Base-by-base conservation (phyloP, 2,888 invertebrate species). In the Cotesia congregata region DNA sequence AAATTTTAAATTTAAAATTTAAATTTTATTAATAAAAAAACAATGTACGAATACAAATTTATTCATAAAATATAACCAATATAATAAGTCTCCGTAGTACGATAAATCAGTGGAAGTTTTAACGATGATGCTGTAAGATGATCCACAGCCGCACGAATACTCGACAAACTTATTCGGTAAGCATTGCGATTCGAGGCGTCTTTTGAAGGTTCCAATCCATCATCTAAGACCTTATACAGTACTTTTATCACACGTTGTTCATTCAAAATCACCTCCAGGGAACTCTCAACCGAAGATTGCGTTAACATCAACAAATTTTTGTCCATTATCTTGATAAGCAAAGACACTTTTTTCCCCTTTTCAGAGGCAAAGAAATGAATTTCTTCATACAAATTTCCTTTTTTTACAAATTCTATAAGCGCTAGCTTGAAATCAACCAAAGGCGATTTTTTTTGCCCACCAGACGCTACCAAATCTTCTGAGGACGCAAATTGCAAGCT, bases 141-240 rank as follows among this genome's bases (percentile, higher is more conserved):
- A 69, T 88, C 83, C 76, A 88, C 80, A 64, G 86, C 89, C 67
- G 87, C 85, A 50, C 84, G 79, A 77, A 89, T 83, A 75, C 87
- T 82, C 15, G 80, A 79, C 9, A 87, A 80, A 77, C 84, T 81
- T 39, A 89, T 82, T 79, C 85, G 83, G 67, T 85, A 84, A 65
- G 84, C 84, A 67, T 83, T 85, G 6, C 80, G 73, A 76, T 80
- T 81, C 65, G 50, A 50, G 12, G 83, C 79, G 41, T 78, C 68
- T 40, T 68, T 77, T 15, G 75, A 64, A 20, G 80, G 80, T 41
- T 77, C 77, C 1, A 60, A 60, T 60, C 81, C 77, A 40, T 67
- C 79, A 60, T 85, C 85, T 12, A 84, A 84, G 77, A 87, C 87
- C 67, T 85, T 86, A 62, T 88, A 89, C 68, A 89, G 82, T 40